phyloP scores from a whole-genome alignment of 2,888 invertebrate species.

The Meganola albula region DNA sequence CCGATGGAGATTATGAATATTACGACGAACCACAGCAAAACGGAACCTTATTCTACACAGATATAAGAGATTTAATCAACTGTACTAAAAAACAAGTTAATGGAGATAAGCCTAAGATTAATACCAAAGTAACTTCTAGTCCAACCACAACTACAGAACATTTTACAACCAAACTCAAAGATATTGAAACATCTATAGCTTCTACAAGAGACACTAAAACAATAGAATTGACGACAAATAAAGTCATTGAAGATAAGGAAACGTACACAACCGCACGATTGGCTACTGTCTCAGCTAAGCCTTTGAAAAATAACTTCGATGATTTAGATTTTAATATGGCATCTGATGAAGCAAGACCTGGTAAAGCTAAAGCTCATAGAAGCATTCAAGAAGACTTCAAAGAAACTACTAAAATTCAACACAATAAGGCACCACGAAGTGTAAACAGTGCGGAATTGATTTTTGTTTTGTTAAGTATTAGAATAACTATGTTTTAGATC shows the following conservation, averaged over 20 bases:
- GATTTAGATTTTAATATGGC: constrained; percentile 52
- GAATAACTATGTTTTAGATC: constrained; percentile 37
- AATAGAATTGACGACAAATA: constrained; percentile 16
- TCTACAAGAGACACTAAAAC: constrained; percentile 2
- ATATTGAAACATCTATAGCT: not conserved
- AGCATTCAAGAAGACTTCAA: constrained; percentile 45
- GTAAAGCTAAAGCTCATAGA: constrained; percentile 51
- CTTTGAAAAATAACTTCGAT: constrained; percentile 41
- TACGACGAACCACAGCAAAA: constrained; percentile 63
- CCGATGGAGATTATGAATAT: constrained; percentile 54
- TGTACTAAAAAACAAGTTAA: constrained; percentile 30
- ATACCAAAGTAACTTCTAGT: constrained; percentile 12
- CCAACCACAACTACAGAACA: constrained; percentile 10
- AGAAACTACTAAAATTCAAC: constrained; percentile 19
- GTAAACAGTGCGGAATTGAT: constrained; percentile 32
- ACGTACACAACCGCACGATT: constrained; percentile 54
- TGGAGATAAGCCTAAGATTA: constrained; percentile 10
- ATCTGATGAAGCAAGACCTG: constrained; percentile 63
- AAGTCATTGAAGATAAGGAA: constrained; percentile 25
- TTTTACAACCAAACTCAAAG: constrained; percentile 3
- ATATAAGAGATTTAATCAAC: constrained; percentile 54
- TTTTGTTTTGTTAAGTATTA: constrained; percentile 34
- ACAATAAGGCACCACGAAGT: constrained; percentile 34
- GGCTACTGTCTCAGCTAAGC: constrained; percentile 65
- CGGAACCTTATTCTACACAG: constrained; percentile 63